Evolutionary conservation across 1,140 invertebrate species (phyloP).

Genomic region (Drusus annulatus): DNA sequence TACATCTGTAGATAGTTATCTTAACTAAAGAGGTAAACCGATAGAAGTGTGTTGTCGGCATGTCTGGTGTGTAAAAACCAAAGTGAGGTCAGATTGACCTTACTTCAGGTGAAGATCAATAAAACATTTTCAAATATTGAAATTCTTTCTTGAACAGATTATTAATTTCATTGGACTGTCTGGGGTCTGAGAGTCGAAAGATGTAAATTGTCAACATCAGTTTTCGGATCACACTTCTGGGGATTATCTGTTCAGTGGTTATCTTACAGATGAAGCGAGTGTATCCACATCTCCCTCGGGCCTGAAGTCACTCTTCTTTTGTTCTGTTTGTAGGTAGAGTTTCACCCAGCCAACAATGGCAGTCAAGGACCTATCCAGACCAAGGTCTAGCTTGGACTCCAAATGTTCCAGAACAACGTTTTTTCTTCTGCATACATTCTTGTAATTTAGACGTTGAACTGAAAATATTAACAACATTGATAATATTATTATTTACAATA

Average conservation of each 20-base stretch:
- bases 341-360: slow-evolving; percentile 94
- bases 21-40: too few species aligned
- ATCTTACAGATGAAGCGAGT: slow-evolving; percentile 77
- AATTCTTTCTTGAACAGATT: too few species aligned
- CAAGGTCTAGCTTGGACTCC: slow-evolving; percentile 92
- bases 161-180: too few species aligned
- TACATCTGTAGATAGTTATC: too few species aligned
- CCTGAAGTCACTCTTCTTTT: slow-evolving; percentile 97
- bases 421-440: slow-evolving; percentile 91
- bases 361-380: slow-evolving; percentile 89
- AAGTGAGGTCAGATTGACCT: too few species aligned
- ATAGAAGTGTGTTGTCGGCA: too few species aligned
- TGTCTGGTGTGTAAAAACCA: too few species aligned
- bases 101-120: too few species aligned
- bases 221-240: too few species aligned
- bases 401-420: slow-evolving; percentile 89
- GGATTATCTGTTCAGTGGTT: background rate
- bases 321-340: slow-evolving; percentile 91
- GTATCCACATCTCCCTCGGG: slow-evolving; percentile 91
- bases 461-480: slow-evolving; percentile 55
- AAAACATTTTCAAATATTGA: too few species aligned
- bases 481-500: background rate
- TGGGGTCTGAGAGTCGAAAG: too few species aligned
- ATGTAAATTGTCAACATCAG: too few species aligned
- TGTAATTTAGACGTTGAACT: slow-evolving; percentile 91